A percentile compares a stretch with the other conserved stretches of the same genome.
These are phyloP conservation scores for Xiphias gladius DNA, from an alignment of 2,113 vertebrate genomes.

Conservation along the genomic window DNA sequence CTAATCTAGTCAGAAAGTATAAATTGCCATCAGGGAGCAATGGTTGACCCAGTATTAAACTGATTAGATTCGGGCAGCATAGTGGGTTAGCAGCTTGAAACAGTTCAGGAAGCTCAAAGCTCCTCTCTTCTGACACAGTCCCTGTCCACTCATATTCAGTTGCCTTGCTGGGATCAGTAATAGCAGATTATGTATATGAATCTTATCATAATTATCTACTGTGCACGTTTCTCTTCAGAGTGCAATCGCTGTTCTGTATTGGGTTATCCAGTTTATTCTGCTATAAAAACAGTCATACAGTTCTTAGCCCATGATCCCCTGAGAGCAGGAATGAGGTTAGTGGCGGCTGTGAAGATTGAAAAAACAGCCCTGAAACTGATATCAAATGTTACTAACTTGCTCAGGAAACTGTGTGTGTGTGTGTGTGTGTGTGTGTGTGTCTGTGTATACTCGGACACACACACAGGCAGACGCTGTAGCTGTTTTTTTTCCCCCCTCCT, in stretches of 20 bases:
- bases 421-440: neutral
- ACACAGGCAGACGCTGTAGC: neutral
- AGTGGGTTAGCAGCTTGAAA: neutral
- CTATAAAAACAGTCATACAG: neutral
- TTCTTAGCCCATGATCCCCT: neutral
- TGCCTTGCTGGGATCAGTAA: neutral
- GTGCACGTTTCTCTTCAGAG: neutral
- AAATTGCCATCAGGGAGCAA: neutral
- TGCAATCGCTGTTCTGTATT: neutral
- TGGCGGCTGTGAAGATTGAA: slow-evolving; percentile 19
- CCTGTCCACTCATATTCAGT: neutral
- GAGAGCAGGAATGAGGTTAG: slow-evolving; percentile 9
- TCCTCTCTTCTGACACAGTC: neutral
- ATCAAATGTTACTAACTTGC: neutral
- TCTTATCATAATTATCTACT: neutral
- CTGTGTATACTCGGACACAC: neutral
- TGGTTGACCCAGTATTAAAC: slow-evolving; percentile 2
- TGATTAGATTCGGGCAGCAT: neutral
- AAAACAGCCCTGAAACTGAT: slow-evolving; percentile 3
- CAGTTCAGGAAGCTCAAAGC: neutral
- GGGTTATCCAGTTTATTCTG: neutral
- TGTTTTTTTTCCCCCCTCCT: too few relatives aligned
- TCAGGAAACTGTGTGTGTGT: neutral
- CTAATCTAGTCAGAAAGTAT: neutral
- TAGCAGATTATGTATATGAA: neutral